These are phyloP conservation scores for Bugulina stolonifera DNA, from an alignment of 2,888 invertebrate species.

Conservation along the genomic window DNA sequence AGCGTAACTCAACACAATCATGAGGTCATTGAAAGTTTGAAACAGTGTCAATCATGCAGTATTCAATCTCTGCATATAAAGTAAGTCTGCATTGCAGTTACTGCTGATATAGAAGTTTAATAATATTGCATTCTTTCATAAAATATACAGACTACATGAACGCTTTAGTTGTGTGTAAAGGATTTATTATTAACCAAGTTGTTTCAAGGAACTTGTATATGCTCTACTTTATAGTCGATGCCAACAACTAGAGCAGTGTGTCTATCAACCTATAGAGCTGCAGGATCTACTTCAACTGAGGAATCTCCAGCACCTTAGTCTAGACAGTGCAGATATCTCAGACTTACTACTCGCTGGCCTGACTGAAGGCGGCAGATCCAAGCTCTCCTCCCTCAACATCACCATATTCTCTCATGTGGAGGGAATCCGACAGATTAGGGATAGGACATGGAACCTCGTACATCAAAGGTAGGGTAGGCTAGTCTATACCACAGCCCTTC, in stretches of 20 bases:
- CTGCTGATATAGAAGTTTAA: no score
- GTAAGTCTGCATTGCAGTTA: neutral
- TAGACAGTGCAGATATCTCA: conserved; percentile 3
- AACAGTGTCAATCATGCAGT: neutral
- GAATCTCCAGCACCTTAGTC: neutral
- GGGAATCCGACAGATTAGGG: neutral
- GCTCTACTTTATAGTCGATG: conserved; percentile 21
- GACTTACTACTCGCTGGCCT: neutral
- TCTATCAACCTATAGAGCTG: neutral
- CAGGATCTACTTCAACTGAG: neutral
- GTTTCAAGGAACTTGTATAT: no score
- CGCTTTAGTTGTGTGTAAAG: no score
- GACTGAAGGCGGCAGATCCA: neutral
- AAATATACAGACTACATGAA: no score
- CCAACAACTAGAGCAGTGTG: neutral
- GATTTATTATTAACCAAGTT: no score
- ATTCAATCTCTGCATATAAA: neutral
- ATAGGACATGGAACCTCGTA: conserved; percentile 1
- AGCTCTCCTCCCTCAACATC: neutral
- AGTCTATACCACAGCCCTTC: no score
- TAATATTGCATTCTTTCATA: no score
- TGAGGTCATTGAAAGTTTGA: neutral
- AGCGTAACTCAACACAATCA: neutral
- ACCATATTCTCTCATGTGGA: conserved; percentile 8
- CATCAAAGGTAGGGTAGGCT: conserved; percentile 12